phyloP scores from a whole-genome alignment of 2,888 invertebrate genomes.

The Chaetogeoica ovagalla region DNA sequence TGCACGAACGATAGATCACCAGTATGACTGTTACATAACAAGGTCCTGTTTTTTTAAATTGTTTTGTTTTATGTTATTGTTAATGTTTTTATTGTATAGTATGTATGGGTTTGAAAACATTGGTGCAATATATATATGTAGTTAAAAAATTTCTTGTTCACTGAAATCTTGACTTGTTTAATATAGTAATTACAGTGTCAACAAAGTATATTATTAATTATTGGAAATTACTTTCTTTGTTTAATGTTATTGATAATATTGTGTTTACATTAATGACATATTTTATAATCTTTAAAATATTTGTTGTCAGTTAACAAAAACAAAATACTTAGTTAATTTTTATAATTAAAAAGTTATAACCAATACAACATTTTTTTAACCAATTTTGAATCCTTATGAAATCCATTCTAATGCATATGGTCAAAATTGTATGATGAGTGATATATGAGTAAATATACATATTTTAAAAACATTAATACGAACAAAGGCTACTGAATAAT shows the following conservation, averaged over 20 bases:
- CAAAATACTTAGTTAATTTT: background rate
- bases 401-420: background rate
- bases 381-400: background rate
- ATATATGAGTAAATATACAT: background rate
- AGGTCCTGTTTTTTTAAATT: slow-evolving; percentile 30
- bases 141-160: background rate
- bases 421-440: background rate
- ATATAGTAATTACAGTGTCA: background rate
- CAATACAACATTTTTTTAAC: background rate
- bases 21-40: slow-evolving; percentile 46
- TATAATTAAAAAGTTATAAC: background rate
- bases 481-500: background rate
- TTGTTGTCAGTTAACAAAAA: background rate
- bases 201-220: background rate
- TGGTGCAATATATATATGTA: slow-evolving; percentile 26
- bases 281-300: background rate
- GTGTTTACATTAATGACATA: background rate
- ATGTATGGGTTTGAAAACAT: slow-evolving; percentile 36
- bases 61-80: slow-evolving; percentile 47
- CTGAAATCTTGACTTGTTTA: background rate
- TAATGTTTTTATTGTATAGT: slow-evolving; percentile 30
- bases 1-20: slow-evolving; percentile 57
- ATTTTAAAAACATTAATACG: background rate
- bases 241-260: background rate
- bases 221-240: background rate